Conservation (phyloP, 2,797 vertebrate genomes). For the Parauchenoglanis punctatus region DNA sequence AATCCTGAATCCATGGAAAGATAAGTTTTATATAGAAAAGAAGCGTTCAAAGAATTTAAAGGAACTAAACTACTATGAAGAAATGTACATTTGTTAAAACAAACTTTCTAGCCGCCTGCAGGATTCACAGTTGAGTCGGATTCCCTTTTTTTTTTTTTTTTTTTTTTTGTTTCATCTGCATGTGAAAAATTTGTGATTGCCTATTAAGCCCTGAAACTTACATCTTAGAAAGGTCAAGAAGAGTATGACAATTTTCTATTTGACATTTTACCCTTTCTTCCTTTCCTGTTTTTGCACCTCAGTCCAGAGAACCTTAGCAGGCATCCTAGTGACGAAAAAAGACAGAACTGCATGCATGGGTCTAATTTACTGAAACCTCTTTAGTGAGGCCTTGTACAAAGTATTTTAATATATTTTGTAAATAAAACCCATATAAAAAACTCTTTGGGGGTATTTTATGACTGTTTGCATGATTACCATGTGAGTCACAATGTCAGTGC, state of each 20-base stretch:
- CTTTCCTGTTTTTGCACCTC: constrained; percentile 82
- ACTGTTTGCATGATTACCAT: neutral
- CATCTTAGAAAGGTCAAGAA: constrained; percentile 78
- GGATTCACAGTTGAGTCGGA: constrained; percentile 75
- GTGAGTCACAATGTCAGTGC: constrained; percentile 8
- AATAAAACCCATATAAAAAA: constrained; percentile 91
- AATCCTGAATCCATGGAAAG: constrained; percentile 71
- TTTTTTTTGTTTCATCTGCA: constrained; percentile 68
- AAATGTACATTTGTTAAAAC: constrained; percentile 87
- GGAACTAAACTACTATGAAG: constrained; percentile 75
- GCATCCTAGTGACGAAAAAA: constrained; percentile 87
- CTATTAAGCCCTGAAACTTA: constrained; percentile 86
- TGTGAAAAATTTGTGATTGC: constrained; percentile 83
- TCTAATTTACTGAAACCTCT: constrained; percentile 88
- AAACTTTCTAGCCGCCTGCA: constrained; percentile 82
- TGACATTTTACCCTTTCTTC: constrained; percentile 63
- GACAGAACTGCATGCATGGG: constrained; percentile 90
- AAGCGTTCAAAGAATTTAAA: constrained; percentile 64
- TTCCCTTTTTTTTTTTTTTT: constrained; percentile 66
- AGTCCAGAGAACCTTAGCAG: constrained; percentile 84
- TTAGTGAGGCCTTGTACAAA: constrained; percentile 95
- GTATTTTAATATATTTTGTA: constrained; percentile 99
- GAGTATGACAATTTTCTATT: constrained; percentile 70
- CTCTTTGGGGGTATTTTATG: neutral
- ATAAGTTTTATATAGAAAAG: constrained; percentile 78